Percentiles rank a stretch among this genome's conserved stretches.
These are phyloP conservation scores for Trogon surrucura DNA, from an alignment of 2,113 vertebrate species.

Conservation along the genomic window DNA sequence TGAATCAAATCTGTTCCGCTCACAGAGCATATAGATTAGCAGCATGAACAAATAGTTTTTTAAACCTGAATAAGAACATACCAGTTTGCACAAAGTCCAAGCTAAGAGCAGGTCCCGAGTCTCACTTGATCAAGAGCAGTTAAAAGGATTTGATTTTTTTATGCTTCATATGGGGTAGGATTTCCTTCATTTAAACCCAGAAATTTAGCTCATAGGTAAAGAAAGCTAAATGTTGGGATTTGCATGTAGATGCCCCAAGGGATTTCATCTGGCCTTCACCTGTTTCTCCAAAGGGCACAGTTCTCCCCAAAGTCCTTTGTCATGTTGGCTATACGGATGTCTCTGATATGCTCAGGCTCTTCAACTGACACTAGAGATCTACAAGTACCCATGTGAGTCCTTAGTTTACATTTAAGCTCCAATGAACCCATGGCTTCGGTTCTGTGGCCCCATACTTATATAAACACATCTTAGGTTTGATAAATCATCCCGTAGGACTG, in stretches of 20 bases:
- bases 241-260: background rate
- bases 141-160: slow-evolving; percentile 16
- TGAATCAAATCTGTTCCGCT: background rate
- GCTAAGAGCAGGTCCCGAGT: background rate
- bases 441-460: background rate
- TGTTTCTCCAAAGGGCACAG: background rate
- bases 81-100: background rate
- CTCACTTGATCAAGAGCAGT: background rate
- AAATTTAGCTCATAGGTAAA: background rate
- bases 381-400: background rate
- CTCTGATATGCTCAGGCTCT: background rate
- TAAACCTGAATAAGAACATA: background rate
- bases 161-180: background rate
- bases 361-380: background rate
- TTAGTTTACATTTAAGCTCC: background rate
- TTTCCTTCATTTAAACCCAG: background rate
- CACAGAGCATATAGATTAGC: background rate
- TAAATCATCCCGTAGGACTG: background rate
- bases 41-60: background rate
- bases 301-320: background rate
- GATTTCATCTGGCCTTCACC: background rate
- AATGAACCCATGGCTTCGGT: background rate
- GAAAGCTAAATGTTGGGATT: background rate
- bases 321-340: rapidly evolving
- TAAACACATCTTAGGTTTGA: background rate